Conservation (phyloP, 2,113 vertebrate genomes). For the Indri indri region DNA sequence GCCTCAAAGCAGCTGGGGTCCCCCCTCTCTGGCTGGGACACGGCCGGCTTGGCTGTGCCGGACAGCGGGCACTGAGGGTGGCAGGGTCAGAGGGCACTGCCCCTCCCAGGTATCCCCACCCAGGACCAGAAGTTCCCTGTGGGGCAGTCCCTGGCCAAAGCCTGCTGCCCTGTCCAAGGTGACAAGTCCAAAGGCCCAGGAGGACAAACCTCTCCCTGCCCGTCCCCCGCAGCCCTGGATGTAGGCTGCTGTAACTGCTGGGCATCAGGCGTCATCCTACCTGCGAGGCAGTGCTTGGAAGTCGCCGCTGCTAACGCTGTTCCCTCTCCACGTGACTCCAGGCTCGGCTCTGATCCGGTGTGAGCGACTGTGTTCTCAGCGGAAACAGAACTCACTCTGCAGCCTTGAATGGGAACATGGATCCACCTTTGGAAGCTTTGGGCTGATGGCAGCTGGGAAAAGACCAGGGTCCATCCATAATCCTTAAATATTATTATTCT, state of each 20-base stretch:
- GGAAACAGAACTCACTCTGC: background rate
- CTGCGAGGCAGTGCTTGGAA: background rate
- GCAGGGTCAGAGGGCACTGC: background rate
- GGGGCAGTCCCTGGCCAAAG: background rate
- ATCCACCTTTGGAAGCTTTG: background rate
- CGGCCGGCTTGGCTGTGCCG: background rate
- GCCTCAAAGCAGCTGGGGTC: background rate
- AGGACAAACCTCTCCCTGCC: too few species aligned
- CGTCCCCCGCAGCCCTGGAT: background rate
- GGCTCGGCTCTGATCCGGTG: fast-evolving
- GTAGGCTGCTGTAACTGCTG: fast-evolving
- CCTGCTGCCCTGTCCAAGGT: background rate
- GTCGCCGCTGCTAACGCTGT: fast-evolving
- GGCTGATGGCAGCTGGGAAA: fast-evolving
- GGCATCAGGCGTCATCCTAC: background rate
- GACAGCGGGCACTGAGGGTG: fast-evolving
- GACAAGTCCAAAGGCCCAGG: background rate
- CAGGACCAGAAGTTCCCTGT: background rate
- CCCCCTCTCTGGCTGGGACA: background rate
- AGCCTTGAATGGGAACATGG: fast-evolving
- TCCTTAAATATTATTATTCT: slow-evolving; percentile 54
- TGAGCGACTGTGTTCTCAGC: fast-evolving
- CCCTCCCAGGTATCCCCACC: background rate
- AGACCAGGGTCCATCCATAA: slow-evolving; percentile 40
- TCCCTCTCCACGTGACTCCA: fast-evolving